Evolutionary conservation across 2,113 vertebrate species (phyloP).

Genomic region (Eurypyga helias): DNA sequence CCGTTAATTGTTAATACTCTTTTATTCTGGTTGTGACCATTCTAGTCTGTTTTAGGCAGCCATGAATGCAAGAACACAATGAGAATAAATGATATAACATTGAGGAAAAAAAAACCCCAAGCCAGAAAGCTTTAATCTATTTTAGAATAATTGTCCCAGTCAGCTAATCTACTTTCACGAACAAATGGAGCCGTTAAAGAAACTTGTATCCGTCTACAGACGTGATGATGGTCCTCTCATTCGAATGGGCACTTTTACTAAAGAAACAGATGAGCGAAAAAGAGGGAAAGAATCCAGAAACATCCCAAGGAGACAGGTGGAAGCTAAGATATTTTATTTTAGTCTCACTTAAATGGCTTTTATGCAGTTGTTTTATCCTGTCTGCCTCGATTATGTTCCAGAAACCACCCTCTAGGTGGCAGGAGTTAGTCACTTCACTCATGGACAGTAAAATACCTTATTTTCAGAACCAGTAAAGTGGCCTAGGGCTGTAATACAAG

Average conservation of each 20-base stretch:
- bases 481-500: not conserved
- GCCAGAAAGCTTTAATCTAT: not conserved
- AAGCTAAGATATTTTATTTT: not conserved
- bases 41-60: not conserved
- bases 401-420: conserved; percentile 42
- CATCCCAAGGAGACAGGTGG: not conserved
- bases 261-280: not conserved
- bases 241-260: not conserved
- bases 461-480: not conserved
- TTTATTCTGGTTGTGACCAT: not conserved
- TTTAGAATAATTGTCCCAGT: not conserved
- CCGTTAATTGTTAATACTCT: not conserved
- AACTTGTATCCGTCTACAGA: not conserved
- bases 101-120: not conserved
- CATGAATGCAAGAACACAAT: not conserved
- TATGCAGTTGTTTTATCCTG: not conserved
- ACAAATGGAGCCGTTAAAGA: not conserved
- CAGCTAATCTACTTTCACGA: not conserved
- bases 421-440: not conserved
- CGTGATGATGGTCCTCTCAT: not conserved
- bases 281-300: not conserved
- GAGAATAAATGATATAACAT: not conserved
- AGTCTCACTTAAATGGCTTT: not conserved
- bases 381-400: not conserved
- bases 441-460: not conserved